Evolutionary conservation across 2,888 invertebrate species (phyloP).

Genomic region (Acleris cristana): DNA sequence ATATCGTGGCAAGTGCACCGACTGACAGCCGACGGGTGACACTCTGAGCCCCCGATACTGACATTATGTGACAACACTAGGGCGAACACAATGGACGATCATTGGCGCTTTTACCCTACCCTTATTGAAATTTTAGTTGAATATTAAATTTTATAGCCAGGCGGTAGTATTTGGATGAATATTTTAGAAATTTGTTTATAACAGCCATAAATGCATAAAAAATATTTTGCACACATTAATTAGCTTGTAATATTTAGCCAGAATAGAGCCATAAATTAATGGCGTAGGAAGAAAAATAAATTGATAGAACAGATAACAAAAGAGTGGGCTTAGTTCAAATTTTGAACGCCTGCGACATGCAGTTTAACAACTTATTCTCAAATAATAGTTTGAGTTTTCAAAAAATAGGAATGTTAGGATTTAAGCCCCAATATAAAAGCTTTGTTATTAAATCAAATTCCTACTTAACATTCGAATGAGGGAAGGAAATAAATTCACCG

Average conservation of each 20-base stretch:
- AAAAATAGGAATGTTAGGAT: not conserved
- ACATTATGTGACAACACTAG: conserved; percentile 78
- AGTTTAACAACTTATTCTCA: no score
- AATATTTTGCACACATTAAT: no score
- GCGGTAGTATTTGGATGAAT: not conserved
- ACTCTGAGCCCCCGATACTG: conserved; percentile 79
- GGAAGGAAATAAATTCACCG: conserved; percentile 69
- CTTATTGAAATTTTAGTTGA: conserved; percentile 45
- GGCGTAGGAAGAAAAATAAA: no score
- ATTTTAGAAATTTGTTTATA: no score
- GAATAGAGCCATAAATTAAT: no score
- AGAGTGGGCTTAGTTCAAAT: no score
- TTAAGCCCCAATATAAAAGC: conserved; percentile 27
- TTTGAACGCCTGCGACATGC: no score
- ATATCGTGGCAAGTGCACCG: conserved; percentile 78
- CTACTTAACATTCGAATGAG: conserved; percentile 40
- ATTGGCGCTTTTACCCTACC: conserved; percentile 69
- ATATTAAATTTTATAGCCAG: conserved; percentile 40
- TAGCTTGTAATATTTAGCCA: no score
- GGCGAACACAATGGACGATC: conserved; percentile 75
- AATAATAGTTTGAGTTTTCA: not conserved
- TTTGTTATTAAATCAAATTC: conserved; percentile 36
- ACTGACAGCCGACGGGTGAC: conserved; percentile 67
- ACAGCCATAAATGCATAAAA: no score
- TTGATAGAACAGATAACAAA: no score